phyloP scores from a whole-genome alignment of 2,113 vertebrate genomes.

The Nycticorax nycticorax region DNA sequence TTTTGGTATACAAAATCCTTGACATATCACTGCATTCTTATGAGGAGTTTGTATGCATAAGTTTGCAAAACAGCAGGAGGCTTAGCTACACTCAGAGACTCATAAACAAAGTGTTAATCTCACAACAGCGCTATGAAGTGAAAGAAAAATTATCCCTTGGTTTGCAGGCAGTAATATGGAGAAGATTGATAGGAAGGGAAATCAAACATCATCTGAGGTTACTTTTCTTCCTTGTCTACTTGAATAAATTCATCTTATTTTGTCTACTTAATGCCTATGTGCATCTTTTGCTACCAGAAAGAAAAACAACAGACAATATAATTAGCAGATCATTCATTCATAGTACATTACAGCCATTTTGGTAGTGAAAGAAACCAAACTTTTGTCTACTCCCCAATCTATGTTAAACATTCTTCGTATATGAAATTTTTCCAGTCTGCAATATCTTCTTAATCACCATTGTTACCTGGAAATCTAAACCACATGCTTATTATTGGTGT shows the following conservation, averaged over 20 bases:
- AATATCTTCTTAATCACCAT: background rate
- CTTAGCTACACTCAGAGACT: background rate
- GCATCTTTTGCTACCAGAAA: background rate
- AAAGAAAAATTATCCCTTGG: background rate
- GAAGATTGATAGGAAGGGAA: background rate
- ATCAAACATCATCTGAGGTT: background rate
- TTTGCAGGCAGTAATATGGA: background rate
- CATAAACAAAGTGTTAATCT: background rate
- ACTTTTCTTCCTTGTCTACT: background rate
- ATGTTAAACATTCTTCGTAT: background rate
- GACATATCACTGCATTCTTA: background rate
- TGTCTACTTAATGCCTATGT: background rate
- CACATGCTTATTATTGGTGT: background rate
- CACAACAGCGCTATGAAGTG: background rate
- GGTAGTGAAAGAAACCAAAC: background rate
- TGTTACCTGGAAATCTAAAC: constrained; percentile 36
- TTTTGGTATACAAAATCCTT: background rate
- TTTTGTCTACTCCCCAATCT: background rate
- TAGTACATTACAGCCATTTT: background rate
- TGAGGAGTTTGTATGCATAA: background rate
- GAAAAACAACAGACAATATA: background rate
- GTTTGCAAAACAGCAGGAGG: background rate
- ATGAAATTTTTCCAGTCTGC: background rate
- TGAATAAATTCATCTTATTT: background rate
- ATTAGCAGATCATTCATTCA: background rate